Percentiles rank a stretch among this genome's conserved stretches.
Evolutionary conservation across 2,797 vertebrate species (phyloP).

Genomic region (Acanthopagrus latus): DNA sequence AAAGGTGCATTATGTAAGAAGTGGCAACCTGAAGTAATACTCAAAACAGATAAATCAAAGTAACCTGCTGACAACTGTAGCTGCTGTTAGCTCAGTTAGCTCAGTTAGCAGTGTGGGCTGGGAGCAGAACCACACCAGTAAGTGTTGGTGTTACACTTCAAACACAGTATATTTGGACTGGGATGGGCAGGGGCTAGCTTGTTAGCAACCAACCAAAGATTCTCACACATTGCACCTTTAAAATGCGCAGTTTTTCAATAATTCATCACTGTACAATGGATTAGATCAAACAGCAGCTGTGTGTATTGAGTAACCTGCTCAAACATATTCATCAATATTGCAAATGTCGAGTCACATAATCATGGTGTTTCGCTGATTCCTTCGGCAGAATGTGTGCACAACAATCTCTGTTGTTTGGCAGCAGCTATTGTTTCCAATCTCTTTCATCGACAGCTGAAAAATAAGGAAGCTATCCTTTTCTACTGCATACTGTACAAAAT

Average conservation of each 20-base stretch:
- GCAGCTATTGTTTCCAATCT: conserved; percentile 11
- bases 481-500: neutral
- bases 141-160: too few relatives aligned
- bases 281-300: neutral
- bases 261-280: neutral
- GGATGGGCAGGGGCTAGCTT: too few relatives aligned
- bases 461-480: neutral
- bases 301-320: neutral
- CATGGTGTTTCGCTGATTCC: neutral
- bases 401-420: neutral
- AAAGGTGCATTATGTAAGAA: too few relatives aligned
- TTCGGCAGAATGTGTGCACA: neutral
- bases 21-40: too few relatives aligned
- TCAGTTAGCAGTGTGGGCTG: too few relatives aligned
- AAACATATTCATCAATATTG: neutral
- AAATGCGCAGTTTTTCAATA: neutral
- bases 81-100: too few relatives aligned
- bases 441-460: neutral
- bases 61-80: too few relatives aligned
- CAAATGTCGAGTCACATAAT: neutral
- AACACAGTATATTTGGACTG: too few relatives aligned
- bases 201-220: too few relatives aligned
- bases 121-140: too few relatives aligned
- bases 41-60: too few relatives aligned
- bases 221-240: too few relatives aligned